phyloP scores from a whole-genome alignment of 2,888 invertebrate genomes.

The Doris montereyensis region DNA sequence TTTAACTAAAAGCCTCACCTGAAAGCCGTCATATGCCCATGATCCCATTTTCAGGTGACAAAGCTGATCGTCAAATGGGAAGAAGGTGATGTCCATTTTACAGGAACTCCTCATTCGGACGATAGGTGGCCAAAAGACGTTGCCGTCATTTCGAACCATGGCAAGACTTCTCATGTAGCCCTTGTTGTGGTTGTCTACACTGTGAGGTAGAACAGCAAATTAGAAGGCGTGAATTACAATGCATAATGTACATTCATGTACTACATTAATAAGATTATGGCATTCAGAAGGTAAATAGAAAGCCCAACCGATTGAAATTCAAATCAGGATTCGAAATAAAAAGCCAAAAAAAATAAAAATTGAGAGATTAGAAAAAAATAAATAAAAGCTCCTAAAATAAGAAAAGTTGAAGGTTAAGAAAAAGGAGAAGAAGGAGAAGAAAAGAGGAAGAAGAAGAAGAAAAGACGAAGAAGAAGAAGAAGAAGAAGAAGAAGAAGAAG shows the following conservation, averaged over 20 bases:
- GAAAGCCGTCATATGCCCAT: conserved; percentile 69
- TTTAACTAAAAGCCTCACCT: conserved; percentile 47
- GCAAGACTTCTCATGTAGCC: conserved; percentile 77
- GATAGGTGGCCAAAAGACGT: conserved; percentile 77
- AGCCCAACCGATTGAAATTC: no score
- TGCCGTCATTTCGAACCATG: conserved; percentile 75
- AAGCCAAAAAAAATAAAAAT: no score
- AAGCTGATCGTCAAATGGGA: conserved; percentile 76
- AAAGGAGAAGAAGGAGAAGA: no score
- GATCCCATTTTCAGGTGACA: conserved; percentile 75
- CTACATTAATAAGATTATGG: no score
- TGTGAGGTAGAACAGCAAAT: conserved; percentile 68
- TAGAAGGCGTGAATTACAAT: not conserved
- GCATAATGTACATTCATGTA: not conserved
- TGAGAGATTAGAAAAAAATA: no score
- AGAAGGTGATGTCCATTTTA: conserved; percentile 76
- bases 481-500: conserved; percentile 17
- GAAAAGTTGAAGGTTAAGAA: not conserved
- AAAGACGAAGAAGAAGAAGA: no score
- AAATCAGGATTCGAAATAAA: no score
- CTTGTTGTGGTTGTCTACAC: conserved; percentile 76
- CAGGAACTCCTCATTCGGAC: conserved; percentile 76
- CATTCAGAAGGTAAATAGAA: no score
- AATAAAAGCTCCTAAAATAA: not conserved
- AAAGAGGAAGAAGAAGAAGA: conserved; percentile 13